Evolutionary conservation across 2,888 invertebrate genomes (phyloP).

Genomic region (Tinea pellionella): DNA sequence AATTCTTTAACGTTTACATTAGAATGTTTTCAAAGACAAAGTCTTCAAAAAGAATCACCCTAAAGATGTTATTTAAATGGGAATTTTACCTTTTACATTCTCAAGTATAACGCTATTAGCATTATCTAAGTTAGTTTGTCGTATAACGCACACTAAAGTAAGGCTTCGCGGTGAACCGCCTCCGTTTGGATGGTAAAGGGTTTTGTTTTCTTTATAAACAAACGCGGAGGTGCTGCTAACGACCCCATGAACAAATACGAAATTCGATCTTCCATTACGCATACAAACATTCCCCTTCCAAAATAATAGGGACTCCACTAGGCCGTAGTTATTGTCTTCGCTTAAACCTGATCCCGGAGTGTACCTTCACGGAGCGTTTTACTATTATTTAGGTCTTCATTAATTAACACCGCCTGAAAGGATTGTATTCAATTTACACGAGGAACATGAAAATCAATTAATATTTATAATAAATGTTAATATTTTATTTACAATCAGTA

Average conservation of each 20-base stretch:
- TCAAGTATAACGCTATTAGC: background rate
- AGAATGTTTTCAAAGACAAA: background rate
- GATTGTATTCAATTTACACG: background rate
- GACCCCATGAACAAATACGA: constrained; percentile 67
- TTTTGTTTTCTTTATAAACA: constrained; percentile 68
- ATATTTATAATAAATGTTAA: background rate
- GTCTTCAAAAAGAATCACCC: constrained; percentile 2
- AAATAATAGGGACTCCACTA: constrained; percentile 3
- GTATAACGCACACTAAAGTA: constrained; percentile 7
- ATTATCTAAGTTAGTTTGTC: background rate
- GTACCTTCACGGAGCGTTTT: constrained; percentile 2
- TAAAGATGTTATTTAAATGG: background rate
- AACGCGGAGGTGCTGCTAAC: constrained; percentile 64
- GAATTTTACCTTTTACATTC: constrained; percentile 5
- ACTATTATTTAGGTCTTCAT: constrained; percentile 13
- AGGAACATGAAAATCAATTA: background rate
- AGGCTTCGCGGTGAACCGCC: constrained; percentile 18
- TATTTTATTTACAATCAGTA: too few species aligned
- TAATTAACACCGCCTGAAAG: constrained; percentile 9
- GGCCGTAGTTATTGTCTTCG: constrained; percentile 8
- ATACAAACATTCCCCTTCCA: constrained; percentile 55
- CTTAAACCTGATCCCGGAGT: constrained; percentile 11
- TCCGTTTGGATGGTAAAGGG: constrained; percentile 40
- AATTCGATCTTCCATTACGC: constrained; percentile 67
- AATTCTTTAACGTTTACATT: constrained; percentile 19